These are phyloP conservation scores for human DNA, from an alignment of 2,113 vertebrate species.

Conservation along the genomic window GRCh38 chr5:110912001-110912500, in stretches of 20 bases:
- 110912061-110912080: background rate
- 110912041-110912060: background rate
- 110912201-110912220: background rate
- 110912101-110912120: background rate
- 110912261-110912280: background rate
- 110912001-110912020: background rate
- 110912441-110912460: background rate
- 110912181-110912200: background rate
- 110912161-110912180: background rate
- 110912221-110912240: background rate
- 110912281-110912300: background rate
- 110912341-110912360: background rate
- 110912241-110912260: background rate
- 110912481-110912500: background rate
- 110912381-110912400: background rate
- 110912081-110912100: background rate
- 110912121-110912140: background rate
- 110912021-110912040: background rate
- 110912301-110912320: background rate
- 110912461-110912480: background rate
- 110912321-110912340: background rate
- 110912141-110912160: background rate
- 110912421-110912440: background rate
- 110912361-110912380: background rate
- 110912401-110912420: background rate